Base-by-base conservation (phyloP, 2,888 invertebrate genomes). In the Kryphioiulus occultus region DNA sequence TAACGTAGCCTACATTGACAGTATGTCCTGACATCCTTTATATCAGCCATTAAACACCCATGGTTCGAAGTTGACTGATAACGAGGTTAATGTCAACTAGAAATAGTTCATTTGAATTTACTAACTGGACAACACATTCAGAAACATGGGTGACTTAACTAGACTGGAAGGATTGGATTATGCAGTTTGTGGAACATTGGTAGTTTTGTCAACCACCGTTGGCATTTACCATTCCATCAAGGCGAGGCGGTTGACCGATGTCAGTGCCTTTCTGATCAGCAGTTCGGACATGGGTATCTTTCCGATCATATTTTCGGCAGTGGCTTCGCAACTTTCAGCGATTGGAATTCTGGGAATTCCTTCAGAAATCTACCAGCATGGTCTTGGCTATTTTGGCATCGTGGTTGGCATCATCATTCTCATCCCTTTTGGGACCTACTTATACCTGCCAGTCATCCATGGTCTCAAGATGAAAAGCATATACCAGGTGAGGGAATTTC, bases 261-360 rank as follows among this genome's bases (percentile, higher is more conserved):
- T 42, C 22, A 22, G 19, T 22, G 39, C 82, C n/a, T 83, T 87
- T 84, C 44, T 87, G 26, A 44, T 87, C 35, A 87, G 30, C 22
- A 87, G 87, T 19, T 32, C 82, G 19, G 44, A 35, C n/a, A 22
- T 87, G 83, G 83, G 87, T 15, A 22, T 87, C 26, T 32, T 59
- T 26, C 87, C 87, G 4, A 32, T 87, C 22, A 83, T 87, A 10
- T n/a, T 87, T 9, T 87, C 87, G 35, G 83, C 83, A 10, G 87
- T 42, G 17, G 87, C 82, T 19, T n/a, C 82, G 5, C 82, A 82
- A n/a, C 15, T 87, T 9, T 87, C 87, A 1, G 87, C 87, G 5
- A 87, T 87, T 17, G 78, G 82, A n/a, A 83, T 87, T 26, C 39
- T 87, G 19, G 87, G 87, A 19, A 15, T 87, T 42, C 26, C 87